Base-by-base conservation (phyloP, 2,113 vertebrate genomes). In the Thunnus thynnus region DNA sequence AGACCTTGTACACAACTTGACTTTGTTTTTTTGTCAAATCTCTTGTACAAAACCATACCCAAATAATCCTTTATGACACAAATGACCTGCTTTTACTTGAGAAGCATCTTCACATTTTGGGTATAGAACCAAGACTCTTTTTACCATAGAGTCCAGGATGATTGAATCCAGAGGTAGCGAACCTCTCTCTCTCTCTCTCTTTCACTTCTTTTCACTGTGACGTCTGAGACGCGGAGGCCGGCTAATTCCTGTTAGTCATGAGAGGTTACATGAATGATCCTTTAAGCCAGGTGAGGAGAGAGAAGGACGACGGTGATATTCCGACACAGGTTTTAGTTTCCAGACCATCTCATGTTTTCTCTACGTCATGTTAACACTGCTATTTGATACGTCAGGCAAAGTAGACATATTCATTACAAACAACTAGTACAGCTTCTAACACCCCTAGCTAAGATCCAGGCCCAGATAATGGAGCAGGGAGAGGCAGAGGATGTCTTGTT, bases 351-450 rank as follows among this genome's bases (percentile, higher is more conserved):
- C 94, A 30, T 80, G 84, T 94, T 87, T 93, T 82, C 85, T 86
- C 78, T 72, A 85, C 92, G 93, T 94, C 90, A 94, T 91, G 89
- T 94, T 94, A 87, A 90, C 87, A 83, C 91, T 87, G 88, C 76
- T 62, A 89, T 74, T 66, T 64, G 88, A 92, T 93, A 91, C 47
- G 63, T 69, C 58, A 44, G 72, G 91, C 93, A 92, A 92, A 88
- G 92, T 79, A 90, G 72, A 78, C 84, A 85, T 95, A 93, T 93
- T 94, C 84, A 94, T 96, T 95, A 95, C 93, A 94, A 93, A 93
- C 93, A 89, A 84, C 71, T 80, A 76, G 81, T 83, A 85, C 89
- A 92, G 78, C 90, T 95, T 90, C 93, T 94, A 93, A 92, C 91
- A 95, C 80, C 76, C 68, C 88, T 87, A 68, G 80, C 90, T 88